Evolutionary conservation across 2,113 vertebrate genomes (phyloP), one percentile per base, ranked within the genome.

Genomic region (Herpetotheres cachinnans): DNA sequence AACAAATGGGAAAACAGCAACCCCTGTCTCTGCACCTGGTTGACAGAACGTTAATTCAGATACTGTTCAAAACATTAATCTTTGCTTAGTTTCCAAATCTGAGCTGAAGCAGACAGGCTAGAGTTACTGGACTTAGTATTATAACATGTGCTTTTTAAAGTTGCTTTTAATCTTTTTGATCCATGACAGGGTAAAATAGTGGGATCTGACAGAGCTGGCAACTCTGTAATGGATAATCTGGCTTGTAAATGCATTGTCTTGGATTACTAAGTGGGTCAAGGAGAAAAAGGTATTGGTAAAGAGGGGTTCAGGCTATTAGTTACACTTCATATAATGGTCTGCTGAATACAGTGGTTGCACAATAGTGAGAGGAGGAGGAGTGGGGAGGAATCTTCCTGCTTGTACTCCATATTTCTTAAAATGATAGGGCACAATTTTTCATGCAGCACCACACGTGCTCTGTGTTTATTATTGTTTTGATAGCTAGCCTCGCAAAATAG

Each of bases 111-210:
- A 86, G 79, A 70, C 72, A 81, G 47, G 38, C 44, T 90, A 66
- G 47, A 94, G 74, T 93, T 95, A 74, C 78, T 40, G 66, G 74
- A 90, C 71, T 94, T 90, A 49, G 34, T 61, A 71, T 91, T 2
- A 2, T 63, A 93, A 90, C 16, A 58, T 18, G 36, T 76, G 71
- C 27, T 83, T 95, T 95, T 78, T 46, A 61, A 94, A 77, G 36
- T 83, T 93, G 69, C 16, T 82, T 94, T 95, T 86, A 84, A 93
- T 90, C 84, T 90, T 92, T 94, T 71, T 96, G 91, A 78, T 95
- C 55, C 38, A 10, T 89, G 74, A 61, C 72, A 88, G 70, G 49
- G 78, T 85, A 56, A 92, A 93, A 80, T 77, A 95, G 26, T 5
- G 6, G 79, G 26, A 29, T 66, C 44, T 95, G 69, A 84, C 46